Conservation (phyloP, 2,113 vertebrate genomes). For the Tragelaphus imberbis region DNA sequence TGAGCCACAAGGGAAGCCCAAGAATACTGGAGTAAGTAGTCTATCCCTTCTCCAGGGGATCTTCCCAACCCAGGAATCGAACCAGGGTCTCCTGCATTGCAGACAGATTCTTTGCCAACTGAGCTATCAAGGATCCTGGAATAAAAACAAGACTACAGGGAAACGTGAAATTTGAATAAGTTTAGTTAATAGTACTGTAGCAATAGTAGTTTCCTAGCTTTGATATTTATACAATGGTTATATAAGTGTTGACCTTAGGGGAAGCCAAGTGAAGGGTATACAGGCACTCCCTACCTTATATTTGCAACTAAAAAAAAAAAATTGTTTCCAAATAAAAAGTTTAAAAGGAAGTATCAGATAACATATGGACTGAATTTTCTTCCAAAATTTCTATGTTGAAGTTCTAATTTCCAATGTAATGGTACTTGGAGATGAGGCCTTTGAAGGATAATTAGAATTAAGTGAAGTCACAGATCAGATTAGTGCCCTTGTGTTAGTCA, state of each 20-base stretch:
- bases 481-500: neutral
- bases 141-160: neutral
- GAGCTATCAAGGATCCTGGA: neutral
- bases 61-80: neutral
- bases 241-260: neutral
- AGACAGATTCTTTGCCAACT: neutral
- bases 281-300: neutral
- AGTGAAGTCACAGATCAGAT: neutral
- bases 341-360: neutral
- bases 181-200: neutral
- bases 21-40: neutral
- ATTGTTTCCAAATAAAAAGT: neutral
- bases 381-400: neutral
- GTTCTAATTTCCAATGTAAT: neutral
- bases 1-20: neutral
- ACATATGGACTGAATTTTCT: neutral
- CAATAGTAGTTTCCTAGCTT: neutral
- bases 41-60: neutral
- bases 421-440: neutral
- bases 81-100: neutral
- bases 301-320: neutral
- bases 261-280: neutral
- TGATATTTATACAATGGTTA: neutral
- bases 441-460: neutral
- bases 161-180: neutral